Percentiles rank a stretch among this genome's conserved stretches.
phyloP scores from a whole-genome alignment of 1,140 invertebrate genomes.

The Aphelinus certus region DNA sequence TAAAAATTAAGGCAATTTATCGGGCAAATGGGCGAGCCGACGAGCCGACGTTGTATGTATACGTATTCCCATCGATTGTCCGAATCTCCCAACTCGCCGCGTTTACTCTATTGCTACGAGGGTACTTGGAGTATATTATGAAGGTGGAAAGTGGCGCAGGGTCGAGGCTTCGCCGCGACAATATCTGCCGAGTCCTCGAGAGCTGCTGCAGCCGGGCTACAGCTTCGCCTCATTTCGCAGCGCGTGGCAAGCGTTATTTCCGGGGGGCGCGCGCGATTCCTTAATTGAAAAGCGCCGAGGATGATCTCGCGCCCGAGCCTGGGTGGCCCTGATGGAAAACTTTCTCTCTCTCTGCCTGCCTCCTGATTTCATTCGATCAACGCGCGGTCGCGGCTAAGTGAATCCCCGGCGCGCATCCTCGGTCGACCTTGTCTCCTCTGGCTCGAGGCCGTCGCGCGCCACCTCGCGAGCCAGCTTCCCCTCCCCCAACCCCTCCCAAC shows the following conservation, averaged over 20 bases:
- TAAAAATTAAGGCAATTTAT: no score
- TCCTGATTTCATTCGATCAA: conserved; percentile 33
- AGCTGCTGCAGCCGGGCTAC: not conserved
- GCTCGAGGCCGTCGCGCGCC: not conserved
- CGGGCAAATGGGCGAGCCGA: no score
- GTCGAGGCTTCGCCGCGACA: no score
- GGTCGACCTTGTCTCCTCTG: not conserved
- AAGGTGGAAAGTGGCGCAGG: no score
- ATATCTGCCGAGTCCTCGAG: not conserved
- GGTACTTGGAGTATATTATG: no score
- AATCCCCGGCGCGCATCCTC: not conserved
- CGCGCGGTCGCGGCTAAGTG: conserved; percentile 11
- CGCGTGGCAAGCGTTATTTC: conserved; percentile 11
- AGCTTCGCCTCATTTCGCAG: not conserved
- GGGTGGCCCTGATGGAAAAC: conserved; percentile 12
- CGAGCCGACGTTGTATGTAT: no score
- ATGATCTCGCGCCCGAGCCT: not conserved
- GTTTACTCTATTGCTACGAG: no score
- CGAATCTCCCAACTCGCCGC: no score
- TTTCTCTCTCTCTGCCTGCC: not conserved
- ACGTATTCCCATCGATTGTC: no score
- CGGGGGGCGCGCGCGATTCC: not conserved
- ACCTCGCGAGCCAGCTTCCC: not conserved
- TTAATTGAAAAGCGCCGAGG: conserved; percentile 27
- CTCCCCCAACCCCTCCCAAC: not conserved